Evolutionary conservation across 2,797 vertebrate species (phyloP), one percentile per base, ranked within the genome.

Genomic region (Periophthalmus magnuspinnatus): DNA sequence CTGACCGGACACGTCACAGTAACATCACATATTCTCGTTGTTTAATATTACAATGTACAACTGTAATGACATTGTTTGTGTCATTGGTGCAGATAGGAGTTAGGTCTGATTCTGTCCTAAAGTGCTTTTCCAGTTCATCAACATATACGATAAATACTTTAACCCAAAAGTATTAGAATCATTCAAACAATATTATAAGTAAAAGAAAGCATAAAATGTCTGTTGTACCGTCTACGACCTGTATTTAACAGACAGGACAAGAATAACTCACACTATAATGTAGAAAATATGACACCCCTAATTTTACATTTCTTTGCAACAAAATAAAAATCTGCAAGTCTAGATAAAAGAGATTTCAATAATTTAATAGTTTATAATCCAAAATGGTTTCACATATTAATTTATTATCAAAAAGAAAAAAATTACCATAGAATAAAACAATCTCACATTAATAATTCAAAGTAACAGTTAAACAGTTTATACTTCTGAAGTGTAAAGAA

Each of bases 41-140:
- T 2, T 19, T 41, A 69, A 87, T 70, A 2, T 2, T 38, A 61
- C 84, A 86, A 0, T 19, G 0, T 5, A 80, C 2, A 0, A 62
- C 0, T 0, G 0, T 0, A n/a, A 81, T 52, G 5, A 0, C 0
- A 7, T 16, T 1, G 0, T 0, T 1, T 0, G 47, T 38, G 5
- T 0, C 0, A 8, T 75, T 72, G 57, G 0, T 8, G 58, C 78
- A 84, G 5, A 83, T 0, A 5, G n/a, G 69, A 72, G 61, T 68
- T 0, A 61, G 5, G 33, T 69, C 32, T 48, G 56, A 34, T 60
- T 28, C 55, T 5, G 3, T 68, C 5, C 56, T 0, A 0, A 57
- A 8, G 10, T 22, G 76, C 69, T 78, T 81, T 28, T 65, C 52
- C 16, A 34, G 5, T 2, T 8, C 17, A 72, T 68, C 0, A 11